Base-by-base conservation (phyloP, 2,797 vertebrate species). In the Rhynchotus rufescens region DNA sequence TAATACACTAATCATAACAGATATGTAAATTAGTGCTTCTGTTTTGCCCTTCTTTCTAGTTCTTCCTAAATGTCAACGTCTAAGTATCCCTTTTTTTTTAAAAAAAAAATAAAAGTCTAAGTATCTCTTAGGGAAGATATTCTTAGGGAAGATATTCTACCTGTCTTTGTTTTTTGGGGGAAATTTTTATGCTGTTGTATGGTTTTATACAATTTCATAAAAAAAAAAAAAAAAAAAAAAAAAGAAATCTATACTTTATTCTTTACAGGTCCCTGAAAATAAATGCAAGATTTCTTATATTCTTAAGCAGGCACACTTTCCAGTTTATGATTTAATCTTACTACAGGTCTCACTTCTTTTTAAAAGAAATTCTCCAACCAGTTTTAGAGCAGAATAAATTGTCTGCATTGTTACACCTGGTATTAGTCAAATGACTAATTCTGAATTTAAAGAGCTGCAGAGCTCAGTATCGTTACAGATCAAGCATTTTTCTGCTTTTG, bases 341-440 rank as follows among this genome's bases (percentile, higher is more conserved):
- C 28, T 80, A 28, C n/a, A 66, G 87, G 73, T 51, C 1, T 0
- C 28, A 68, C 36, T 32, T 87, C 64, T 89, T 83, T 78, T 57
- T 30, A 52, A 81, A 86, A 45, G 12, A 83, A 90, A 40, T 4
- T 76, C 64, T 88, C 44, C 57, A 91, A 60, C 25, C 36, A 71
- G 40, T 79, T 85, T 88, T 88, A 77, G 34, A 71, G 74, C 30
- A 89, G 84, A 94, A 93, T 84, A 86, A 89, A 79, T 92, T 87
- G 64, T 67, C 74, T 91, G 9, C 49, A 77, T 77, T 89, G 47
- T 86, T 82, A 84, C 64, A 86, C 32, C 52, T 77, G 36, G 52
- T 84, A 88, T 73, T 91, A 88, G 71, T 84, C 89, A 89, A 80
- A 26, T 84, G 80, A 89, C 65, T 95, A 95, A 95, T 92, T 86